Evolutionary conservation across 2,888 invertebrate species (phyloP).

Genomic region (Imbricaverruca yamaguchii): DNA sequence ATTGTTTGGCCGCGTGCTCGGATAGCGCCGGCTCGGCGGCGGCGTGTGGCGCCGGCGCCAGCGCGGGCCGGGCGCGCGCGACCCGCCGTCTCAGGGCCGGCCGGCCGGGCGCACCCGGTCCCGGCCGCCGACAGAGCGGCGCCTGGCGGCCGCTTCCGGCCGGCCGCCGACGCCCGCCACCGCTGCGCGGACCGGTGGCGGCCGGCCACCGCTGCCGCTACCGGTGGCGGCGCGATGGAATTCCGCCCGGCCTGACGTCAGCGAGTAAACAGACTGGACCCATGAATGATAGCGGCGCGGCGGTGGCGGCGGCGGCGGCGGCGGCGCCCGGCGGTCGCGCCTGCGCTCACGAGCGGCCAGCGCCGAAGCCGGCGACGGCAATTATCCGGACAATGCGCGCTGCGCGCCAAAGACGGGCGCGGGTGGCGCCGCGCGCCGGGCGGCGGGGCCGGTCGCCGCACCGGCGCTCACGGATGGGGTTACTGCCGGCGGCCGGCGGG

Average conservation of each 20-base stretch:
- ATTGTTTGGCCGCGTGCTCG: no score
- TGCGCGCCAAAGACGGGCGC: not conserved
- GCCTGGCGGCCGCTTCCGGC: constrained; percentile 3
- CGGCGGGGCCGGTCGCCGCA: not conserved
- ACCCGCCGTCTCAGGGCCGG: constrained; percentile 5
- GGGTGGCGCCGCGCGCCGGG: not conserved
- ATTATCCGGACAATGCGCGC: not conserved
- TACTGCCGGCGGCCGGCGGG: no score
- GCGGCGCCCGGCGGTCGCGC: not conserved
- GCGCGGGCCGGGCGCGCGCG: not conserved
- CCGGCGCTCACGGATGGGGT: not conserved
- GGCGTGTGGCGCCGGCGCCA: not conserved
- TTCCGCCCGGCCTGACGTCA: constrained; percentile 15
- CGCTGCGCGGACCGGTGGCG: not conserved
- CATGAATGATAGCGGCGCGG: not conserved
- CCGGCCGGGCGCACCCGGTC: not conserved
- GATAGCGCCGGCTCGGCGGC: not conserved
- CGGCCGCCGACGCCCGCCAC: not conserved
- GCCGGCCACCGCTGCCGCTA: not conserved
- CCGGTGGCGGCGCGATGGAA: not conserved
- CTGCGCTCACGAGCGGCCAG: not conserved
- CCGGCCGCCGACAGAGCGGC: not conserved
- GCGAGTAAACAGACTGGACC: constrained; percentile 1
- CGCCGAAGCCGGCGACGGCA: not conserved
- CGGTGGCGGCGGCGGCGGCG: not conserved